Base-by-base conservation (phyloP, 2,888 invertebrate species). In the Acleris cristana region DNA sequence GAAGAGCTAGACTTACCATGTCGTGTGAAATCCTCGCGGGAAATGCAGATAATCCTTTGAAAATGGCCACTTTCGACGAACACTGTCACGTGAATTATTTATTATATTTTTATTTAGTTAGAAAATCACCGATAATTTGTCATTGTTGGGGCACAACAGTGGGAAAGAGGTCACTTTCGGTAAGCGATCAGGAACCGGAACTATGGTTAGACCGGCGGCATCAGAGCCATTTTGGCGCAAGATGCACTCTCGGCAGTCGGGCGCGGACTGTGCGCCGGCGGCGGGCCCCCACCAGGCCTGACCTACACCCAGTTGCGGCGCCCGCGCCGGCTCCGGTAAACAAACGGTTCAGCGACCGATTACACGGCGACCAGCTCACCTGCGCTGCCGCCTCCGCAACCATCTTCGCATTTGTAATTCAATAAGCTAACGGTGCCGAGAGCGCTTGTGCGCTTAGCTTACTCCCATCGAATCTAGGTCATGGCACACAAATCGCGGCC, bases 291-390 rank as follows among this genome's bases (percentile, higher is more conserved):
- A 88, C 78, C 87, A 83, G 80, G 76, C 82, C 83, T 89, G 92
- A 91, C 91, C 90, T 89, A 91, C 89, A 90, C 88, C 87, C 80
- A 80, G 81, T 73, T 78, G 79, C 76, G 76, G 80, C 81, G 78
- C 81, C 77, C 79, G 80, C 84, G 82, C 80, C 84, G 85, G 80
- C 87, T 82, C 82, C 86, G 87, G 89, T 89, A 90, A 90, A 91
- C 91, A 91, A 89, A 89, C 90, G 90, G 92, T 92, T 92, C 92
- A 89, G 80, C 90, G 91, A 90, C 89, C 92, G 91, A 92, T 91
- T 90, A 86, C 82, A 82, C 76, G 80, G 78, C 73, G 76, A 79
- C 76, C 79, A 77, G 80, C 79, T 79, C 74, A 74, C 79, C 83
- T 79, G 45, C 58, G 78, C 79, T 76, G 79, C 77, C 76, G 75